phyloP scores from a whole-genome alignment of 2,797 vertebrate genomes.

The Gallinago stenura region DNA sequence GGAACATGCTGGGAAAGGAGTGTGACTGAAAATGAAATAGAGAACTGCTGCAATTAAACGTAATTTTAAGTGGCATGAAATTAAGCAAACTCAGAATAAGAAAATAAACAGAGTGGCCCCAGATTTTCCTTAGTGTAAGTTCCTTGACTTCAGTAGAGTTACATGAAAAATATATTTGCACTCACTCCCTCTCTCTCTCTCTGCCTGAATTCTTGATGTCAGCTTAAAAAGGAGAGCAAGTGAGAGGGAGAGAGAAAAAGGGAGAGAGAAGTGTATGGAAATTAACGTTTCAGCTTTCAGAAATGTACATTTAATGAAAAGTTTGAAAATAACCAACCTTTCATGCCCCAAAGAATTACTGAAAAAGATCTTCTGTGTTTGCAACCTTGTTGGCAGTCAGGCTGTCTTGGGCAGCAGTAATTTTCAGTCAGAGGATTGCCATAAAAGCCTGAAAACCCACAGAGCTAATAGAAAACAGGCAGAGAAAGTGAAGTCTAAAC shows the following conservation, averaged over 20 bases:
- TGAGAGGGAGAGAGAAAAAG: conserved; percentile 4
- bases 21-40: not conserved
- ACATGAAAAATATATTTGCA: conserved; percentile 57
- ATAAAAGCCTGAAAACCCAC: conserved; percentile 81
- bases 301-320: conserved; percentile 70
- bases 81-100: conserved; percentile 60
- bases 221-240: conserved; percentile 53
- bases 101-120: conserved; percentile 52
- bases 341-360: conserved; percentile 49
- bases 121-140: conserved; percentile 53
- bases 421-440: conserved; percentile 79
- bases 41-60: conserved; percentile 27
- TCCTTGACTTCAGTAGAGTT: conserved; percentile 58
- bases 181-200: conserved; percentile 29
- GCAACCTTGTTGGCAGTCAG: conserved; percentile 76
- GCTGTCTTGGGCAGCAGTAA: conserved; percentile 74
- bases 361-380: conserved; percentile 56
- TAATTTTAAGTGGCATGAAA: conserved; percentile 41
- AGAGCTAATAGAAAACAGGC: conserved; percentile 89
- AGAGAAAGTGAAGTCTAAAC: conserved; percentile 83
- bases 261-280: not conserved
- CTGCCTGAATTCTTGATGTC: conserved; percentile 66
- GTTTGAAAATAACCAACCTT: conserved; percentile 60
- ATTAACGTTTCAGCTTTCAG: conserved; percentile 64
- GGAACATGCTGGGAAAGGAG: not conserved